Percentiles rank a stretch among this genome's conserved stretches.
These are phyloP conservation scores for Xiphophorus birchmanni DNA, from an alignment of 2,797 vertebrate species.

Conservation along the genomic window DNA sequence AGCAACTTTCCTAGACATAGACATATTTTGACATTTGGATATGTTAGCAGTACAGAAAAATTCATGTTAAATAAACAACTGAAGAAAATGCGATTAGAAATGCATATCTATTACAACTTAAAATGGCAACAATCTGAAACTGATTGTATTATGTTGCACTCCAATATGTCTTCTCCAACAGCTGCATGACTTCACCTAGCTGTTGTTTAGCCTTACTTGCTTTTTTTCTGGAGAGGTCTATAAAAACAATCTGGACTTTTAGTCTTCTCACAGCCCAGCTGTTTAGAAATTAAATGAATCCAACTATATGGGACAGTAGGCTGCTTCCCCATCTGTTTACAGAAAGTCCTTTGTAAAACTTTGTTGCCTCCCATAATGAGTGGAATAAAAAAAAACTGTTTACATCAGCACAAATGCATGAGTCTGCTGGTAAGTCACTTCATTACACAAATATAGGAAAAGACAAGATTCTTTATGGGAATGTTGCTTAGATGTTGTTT, in stretches of 20 bases:
- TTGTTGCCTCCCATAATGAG: slow-evolving; percentile 47
- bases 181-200: slow-evolving; percentile 62
- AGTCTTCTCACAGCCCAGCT: slow-evolving; percentile 55
- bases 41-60: not conserved
- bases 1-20: not conserved
- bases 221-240: slow-evolving; percentile 47
- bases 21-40: not conserved
- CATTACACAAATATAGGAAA: not conserved
- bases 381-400: not conserved
- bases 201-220: slow-evolving; percentile 38
- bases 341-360: slow-evolving; percentile 13
- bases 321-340: slow-evolving; percentile 71
- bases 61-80: not conserved
- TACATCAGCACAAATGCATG: slow-evolving; percentile 12
- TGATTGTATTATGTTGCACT: not conserved
- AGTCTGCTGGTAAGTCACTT: not conserved
- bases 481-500: not conserved
- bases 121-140: not conserved
- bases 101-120: not conserved
- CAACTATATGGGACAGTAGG: slow-evolving; percentile 48
- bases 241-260: slow-evolving; percentile 29
- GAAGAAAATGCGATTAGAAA: not conserved
- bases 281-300: slow-evolving; percentile 53
- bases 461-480: too few relatives aligned
- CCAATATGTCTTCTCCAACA: slow-evolving; percentile 21